A percentile compares a stretch with the other conserved stretches of the same genome.
Evolutionary conservation across 2,888 invertebrate species (phyloP).

Genomic region (Punctoribates punctum): DNA sequence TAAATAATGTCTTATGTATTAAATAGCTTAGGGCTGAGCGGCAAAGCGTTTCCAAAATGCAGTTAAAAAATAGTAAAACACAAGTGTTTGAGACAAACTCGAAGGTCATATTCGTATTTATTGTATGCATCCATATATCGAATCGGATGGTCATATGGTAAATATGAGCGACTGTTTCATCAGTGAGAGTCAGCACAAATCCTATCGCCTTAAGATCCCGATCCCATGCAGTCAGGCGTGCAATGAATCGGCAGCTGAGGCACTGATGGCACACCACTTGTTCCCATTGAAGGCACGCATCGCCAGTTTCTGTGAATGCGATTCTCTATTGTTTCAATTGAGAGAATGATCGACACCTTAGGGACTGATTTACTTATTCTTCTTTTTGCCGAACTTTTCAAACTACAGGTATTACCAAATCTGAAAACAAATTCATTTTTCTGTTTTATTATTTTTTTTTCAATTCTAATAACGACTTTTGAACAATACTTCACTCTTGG

Average conservation of each 20-base stretch:
- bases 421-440: slow-evolving; percentile 8
- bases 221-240: slow-evolving; percentile 25
- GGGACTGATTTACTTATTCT: slow-evolving; percentile 6
- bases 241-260: slow-evolving; percentile 7
- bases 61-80: slow-evolving; percentile 32
- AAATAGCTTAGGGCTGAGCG: slow-evolving; percentile 4
- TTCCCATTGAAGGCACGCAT: slow-evolving; percentile 33
- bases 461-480: background rate
- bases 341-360: slow-evolving; percentile 13
- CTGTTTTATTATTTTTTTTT: background rate
- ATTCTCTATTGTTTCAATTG: slow-evolving; percentile 1
- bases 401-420: too few relatives aligned
- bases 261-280: background rate
- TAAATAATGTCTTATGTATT: slow-evolving; percentile 27
- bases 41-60: slow-evolving; percentile 4
- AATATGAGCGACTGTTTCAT: slow-evolving; percentile 24
- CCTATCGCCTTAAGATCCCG: slow-evolving; percentile 26
- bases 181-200: background rate
- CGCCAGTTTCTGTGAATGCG: background rate
- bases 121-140: background rate
- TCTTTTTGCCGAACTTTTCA: background rate
- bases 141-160: background rate
- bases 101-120: slow-evolving; percentile 32
- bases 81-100: background rate
- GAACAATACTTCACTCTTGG: background rate